phyloP scores from a whole-genome alignment of 2,113 vertebrate species.

The Poeciliopsis retropinna region DNA sequence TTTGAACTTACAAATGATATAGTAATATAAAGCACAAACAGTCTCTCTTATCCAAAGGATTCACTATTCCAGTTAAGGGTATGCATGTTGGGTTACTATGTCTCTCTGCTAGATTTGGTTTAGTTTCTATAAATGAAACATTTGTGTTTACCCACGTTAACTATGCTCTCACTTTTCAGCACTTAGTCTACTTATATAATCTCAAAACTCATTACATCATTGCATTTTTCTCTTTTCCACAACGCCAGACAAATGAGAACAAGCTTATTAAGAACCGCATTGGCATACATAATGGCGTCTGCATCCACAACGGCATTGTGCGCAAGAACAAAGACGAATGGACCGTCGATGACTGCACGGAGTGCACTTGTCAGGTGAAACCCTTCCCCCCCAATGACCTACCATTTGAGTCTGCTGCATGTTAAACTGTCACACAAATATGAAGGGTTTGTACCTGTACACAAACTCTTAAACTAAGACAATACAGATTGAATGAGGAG shows the following conservation, averaged over 20 bases:
- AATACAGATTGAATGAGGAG: slow-evolving; percentile 8
- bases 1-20: no score
- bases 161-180: neutral
- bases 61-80: neutral
- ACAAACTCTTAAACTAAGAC: neutral
- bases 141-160: neutral
- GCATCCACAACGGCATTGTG: slow-evolving; percentile 92
- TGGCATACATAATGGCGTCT: slow-evolving; percentile 83
- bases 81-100: neutral
- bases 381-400: slow-evolving; percentile 4
- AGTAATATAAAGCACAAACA: no score
- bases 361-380: slow-evolving; percentile 90
- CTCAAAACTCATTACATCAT: neutral
- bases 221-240: neutral
- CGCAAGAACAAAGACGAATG: slow-evolving; percentile 92
- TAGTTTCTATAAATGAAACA: neutral
- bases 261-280: slow-evolving; percentile 81
- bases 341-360: slow-evolving; percentile 96
- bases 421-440: slow-evolving; percentile 10
- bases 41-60: no score
- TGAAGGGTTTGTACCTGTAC: slow-evolving; percentile 19
- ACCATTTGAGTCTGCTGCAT: neutral
- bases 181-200: neutral
- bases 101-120: neutral
- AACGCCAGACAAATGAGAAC: slow-evolving; percentile 87